Evolutionary conservation across 1,140 invertebrate species (phyloP).

Genomic region (Epicauta chinensis): DNA sequence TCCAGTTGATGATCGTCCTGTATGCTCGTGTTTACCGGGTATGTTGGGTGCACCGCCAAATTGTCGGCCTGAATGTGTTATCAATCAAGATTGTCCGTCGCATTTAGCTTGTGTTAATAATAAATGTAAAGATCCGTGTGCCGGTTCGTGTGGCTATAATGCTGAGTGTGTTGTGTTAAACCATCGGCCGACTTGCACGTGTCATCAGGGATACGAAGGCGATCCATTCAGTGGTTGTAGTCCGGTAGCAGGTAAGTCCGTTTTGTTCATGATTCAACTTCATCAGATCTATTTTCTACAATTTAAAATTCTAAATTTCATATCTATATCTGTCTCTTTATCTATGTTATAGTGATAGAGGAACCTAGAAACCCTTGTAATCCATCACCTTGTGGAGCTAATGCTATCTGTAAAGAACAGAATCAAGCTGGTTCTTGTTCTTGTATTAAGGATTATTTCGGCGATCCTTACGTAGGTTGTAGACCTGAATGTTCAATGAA

Average conservation of each 20-base stretch:
- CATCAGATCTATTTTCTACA: background rate
- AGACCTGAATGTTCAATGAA: conserved; percentile 78
- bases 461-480: conserved; percentile 76
- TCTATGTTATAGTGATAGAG: conserved; percentile 35
- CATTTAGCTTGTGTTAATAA: conserved; percentile 70
- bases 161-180: conserved; percentile 70
- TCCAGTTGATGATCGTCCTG: conserved; percentile 58
- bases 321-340: conserved; percentile 3
- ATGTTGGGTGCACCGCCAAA: conserved; percentile 79
- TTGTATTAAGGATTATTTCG: conserved; percentile 72
- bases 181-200: conserved; percentile 72
- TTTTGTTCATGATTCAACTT: conserved; percentile 8
- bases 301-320: conserved; percentile 8
- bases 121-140: conserved; percentile 72
- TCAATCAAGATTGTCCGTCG: conserved; percentile 71
- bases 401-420: conserved; percentile 70
- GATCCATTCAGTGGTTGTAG: conserved; percentile 76
- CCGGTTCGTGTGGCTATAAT: conserved; percentile 77
- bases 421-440: conserved; percentile 72
- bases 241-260: conserved; percentile 55
- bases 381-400: conserved; percentile 76
- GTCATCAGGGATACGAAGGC: conserved; percentile 67
- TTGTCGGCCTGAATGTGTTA: conserved; percentile 70
- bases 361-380: conserved; percentile 61
- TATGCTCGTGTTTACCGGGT: conserved; percentile 68